Evolutionary conservation across 2,113 vertebrate species (phyloP), one percentile per base, ranked within the genome.

Genomic region (Cricetomys ansorgei): DNA sequence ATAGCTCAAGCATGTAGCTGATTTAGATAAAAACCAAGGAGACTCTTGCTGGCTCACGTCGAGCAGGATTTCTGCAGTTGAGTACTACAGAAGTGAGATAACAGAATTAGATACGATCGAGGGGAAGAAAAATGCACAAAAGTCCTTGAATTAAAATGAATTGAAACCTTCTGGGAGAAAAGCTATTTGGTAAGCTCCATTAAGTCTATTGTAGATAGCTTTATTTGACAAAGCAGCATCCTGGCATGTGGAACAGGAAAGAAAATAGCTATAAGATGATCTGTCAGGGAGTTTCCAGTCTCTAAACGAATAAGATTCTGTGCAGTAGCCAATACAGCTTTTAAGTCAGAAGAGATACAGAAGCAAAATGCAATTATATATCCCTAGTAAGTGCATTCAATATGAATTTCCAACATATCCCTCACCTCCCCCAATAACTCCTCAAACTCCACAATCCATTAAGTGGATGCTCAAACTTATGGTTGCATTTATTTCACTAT

Each of bases 241-340:
- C 93, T 96, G 88, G 84, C 94, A 95, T 96, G 96, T 97, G 95
- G 95, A 97, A 96, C 87, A 97, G 96, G 96, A 98, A 97, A 97
- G 97, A 96, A 97, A 97, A 97, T 96, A 97, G 97, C 95, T 98
- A 96, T 96, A 97, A 97, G 94, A 98, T 96, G 94, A 98, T 98
- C 86, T 97, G 95, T 98, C 92, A 97, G 95, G 96, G 96, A 96
- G 88, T 96, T 97, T 97, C 89, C 80, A 96, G 94, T 79, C 92
- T 97, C 92, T 96, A 97, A 97, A 97, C 23, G 92, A 95, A 92
- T 96, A 89, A 97, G 86, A 83, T 15, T n/a, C 90, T 92, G 97
- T 90, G 86, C 67, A 73, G 59, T 92, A 97, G 70, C 92, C 96
- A 87, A 96, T 96, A 94, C 75, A 96, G 93, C 92, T 96, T 97